Evolutionary conservation across 1,140 invertebrate species (phyloP).

Genomic region (Papilio aristodemus): DNA sequence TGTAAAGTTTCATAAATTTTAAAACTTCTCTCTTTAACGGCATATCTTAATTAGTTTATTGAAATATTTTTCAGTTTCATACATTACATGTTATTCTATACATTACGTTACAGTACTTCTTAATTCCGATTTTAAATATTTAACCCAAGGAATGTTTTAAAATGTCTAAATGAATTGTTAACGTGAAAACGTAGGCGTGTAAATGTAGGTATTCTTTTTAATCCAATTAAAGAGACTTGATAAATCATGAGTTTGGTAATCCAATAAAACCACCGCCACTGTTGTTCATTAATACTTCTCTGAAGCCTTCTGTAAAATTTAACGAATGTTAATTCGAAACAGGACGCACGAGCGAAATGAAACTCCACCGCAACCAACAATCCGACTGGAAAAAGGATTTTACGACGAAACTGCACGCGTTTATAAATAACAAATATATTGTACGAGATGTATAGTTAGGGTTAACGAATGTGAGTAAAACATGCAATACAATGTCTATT

Average conservation of each 20-base stretch:
- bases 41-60: too few species aligned
- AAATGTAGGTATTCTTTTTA: conserved; percentile 3
- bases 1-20: too few species aligned
- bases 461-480: too few species aligned
- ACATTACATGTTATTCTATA: too few species aligned
- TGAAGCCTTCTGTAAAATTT: conserved; percentile 14
- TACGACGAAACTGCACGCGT: not conserved
- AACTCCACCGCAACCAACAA: not conserved
- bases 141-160: too few species aligned
- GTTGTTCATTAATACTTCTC: conserved; percentile 17
- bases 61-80: too few species aligned
- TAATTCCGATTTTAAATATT: too few species aligned
- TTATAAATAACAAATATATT: not conserved
- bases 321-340: conserved; percentile 21
- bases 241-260: conserved; percentile 23
- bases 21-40: too few species aligned
- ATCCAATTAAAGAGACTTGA: conserved; percentile 17
- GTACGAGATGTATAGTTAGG: too few species aligned
- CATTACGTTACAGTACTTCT: too few species aligned
- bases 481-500: conserved; percentile 1
- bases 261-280: conserved; percentile 18
- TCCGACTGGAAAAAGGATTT: conserved; percentile 1
- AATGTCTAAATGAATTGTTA: not conserved
- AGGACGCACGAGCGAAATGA: conserved; percentile 6
- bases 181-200: not conserved